Evolutionary conservation across 2,113 vertebrate species (phyloP), one percentile per base, ranked within the genome.

Genomic region (Ophiodon elongatus): DNA sequence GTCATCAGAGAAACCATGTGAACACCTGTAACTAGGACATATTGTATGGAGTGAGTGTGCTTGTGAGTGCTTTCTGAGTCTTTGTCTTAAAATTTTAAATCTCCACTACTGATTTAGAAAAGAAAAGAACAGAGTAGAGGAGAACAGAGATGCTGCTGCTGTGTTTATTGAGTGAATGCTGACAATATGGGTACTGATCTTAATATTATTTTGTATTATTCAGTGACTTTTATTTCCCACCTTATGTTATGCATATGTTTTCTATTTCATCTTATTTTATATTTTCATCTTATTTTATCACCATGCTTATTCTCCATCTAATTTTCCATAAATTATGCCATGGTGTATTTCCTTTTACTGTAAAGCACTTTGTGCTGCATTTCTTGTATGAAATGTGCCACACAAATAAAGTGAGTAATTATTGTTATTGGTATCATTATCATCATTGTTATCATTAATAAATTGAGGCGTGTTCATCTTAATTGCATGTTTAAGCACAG

Each of bases 1-100:
- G 68, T 80, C 52, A 83, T 60, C 31, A 79, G 25, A 77, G 54
- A 41, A 74, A 79, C 0, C n/a, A 39, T 15, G 0, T 57, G 8
- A 68, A 70, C 7, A 19, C 56, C 50, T 60, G 54, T 1, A 43
- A 19, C 5, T 2, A 43, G 47, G 59, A 68, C 50, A 15, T 2
- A 45, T 3, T 65, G 19, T 33, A 39, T 7, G 6, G 47, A 50
- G 47, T 8, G 47, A 50, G 8, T 23, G 21, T 50, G 21, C 47
- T 50, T 15, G 37, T 39, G 37, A n/a, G n/a, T 43, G 27, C 50
- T 9, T 59, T 72, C 31, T 27, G 25, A 57, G 27, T 14, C 14
- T 60, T 15, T 8, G 27, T 27, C 57, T 31, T 31, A 8, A 17
- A 31, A 29, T 3, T 31, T 31, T 0, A 33, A 59, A 27, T 15